phyloP scores from a whole-genome alignment of 2,113 vertebrate species.

The Platichthys stellatus region DNA sequence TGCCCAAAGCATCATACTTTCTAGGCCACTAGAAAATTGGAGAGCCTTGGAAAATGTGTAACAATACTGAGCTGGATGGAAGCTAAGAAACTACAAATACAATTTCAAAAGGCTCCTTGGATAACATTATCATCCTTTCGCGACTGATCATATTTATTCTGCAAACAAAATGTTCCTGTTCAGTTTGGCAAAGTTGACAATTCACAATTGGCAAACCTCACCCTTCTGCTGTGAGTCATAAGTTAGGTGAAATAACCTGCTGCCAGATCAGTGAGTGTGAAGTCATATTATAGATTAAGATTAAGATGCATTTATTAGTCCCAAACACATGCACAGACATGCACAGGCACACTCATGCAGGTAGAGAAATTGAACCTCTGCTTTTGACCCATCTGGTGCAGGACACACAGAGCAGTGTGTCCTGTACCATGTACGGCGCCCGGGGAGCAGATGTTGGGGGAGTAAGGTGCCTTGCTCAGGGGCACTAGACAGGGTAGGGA shows the following conservation, averaged over 20 bases:
- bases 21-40: conserved; percentile 61
- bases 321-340: too few relatives aligned
- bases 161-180: background rate
- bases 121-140: background rate
- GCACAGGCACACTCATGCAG: too few relatives aligned
- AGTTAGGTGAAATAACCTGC: background rate
- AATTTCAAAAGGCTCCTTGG: background rate
- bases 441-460: too few relatives aligned
- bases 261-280: background rate
- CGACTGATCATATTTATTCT: background rate
- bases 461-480: too few relatives aligned
- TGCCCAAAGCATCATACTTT: conserved; percentile 56
- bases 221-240: conserved; percentile 14
- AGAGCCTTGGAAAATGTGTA: conserved; percentile 39
- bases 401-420: too few relatives aligned
- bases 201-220: background rate
- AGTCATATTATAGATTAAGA: background rate
- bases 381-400: too few relatives aligned
- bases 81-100: conserved; percentile 3
- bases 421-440: too few relatives aligned
- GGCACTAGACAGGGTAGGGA: too few relatives aligned
- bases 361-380: too few relatives aligned
- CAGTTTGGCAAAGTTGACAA: background rate
- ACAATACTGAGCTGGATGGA: background rate
- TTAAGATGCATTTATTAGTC: too few relatives aligned